Percentiles rank a stretch among this genome's conserved stretches.
Evolutionary conservation across 2,113 vertebrate species (phyloP).

Genomic region (Amia ocellicauda): DNA sequence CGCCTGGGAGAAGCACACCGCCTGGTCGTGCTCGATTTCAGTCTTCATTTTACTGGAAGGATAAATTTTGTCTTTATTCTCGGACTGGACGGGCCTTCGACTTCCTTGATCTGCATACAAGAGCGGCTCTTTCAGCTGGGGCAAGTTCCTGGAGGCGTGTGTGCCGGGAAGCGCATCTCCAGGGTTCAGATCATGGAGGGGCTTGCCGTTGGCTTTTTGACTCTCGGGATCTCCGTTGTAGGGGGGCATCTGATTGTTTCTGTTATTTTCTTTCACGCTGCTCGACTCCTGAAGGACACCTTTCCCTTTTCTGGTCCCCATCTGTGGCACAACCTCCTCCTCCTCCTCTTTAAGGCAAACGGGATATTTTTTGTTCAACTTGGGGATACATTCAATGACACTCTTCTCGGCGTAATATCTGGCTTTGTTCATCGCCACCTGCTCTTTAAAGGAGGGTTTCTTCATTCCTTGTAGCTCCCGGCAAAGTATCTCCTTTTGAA

Average conservation of each 20-base stretch:
- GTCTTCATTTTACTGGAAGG: constrained; percentile 26
- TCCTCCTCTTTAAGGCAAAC: constrained; percentile 43
- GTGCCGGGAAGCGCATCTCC: constrained; percentile 46
- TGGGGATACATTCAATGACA: constrained; percentile 51
- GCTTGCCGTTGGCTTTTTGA: constrained; percentile 42
- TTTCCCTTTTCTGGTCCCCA: constrained; percentile 38
- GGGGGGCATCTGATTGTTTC: constrained; percentile 19
- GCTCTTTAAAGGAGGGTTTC: constrained; percentile 40
- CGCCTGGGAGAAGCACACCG: constrained; percentile 89
- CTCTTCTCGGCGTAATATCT: constrained; percentile 48
- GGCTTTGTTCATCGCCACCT: constrained; percentile 38
- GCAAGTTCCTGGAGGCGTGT: constrained; percentile 27
- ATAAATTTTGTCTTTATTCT: constrained; percentile 39
- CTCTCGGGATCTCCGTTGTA: constrained; percentile 36
- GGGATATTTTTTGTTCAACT: constrained; percentile 37
- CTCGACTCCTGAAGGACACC: constrained; percentile 20
- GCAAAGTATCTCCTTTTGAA: constrained; percentile 74
- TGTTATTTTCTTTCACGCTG: constrained; percentile 27
- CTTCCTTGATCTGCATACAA: constrained; percentile 46
- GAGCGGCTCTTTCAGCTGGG: constrained; percentile 44
- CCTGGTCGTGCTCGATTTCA: constrained; percentile 69
- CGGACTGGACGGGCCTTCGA: constrained; percentile 32
- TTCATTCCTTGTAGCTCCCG: constrained; percentile 71
- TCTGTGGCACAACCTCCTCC: constrained; percentile 32
- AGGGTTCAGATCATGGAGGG: constrained; percentile 39